These are phyloP conservation scores for Orientallactaga bullata DNA, from an alignment of 2,113 vertebrate genomes.

Conservation along the genomic window DNA sequence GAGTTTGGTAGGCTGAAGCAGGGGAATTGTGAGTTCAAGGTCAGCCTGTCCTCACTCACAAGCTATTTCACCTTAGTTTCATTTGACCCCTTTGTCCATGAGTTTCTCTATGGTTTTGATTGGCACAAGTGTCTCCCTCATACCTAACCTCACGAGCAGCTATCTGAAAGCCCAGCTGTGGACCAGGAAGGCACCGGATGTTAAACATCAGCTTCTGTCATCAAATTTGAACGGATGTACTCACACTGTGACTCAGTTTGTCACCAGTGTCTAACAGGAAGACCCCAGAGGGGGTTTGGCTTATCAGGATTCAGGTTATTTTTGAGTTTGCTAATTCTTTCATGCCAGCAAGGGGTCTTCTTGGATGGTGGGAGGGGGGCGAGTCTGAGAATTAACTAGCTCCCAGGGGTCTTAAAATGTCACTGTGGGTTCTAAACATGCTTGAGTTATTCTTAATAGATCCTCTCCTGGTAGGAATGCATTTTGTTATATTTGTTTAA, in stretches of 20 bases:
- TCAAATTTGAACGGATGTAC: neutral
- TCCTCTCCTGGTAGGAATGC: neutral
- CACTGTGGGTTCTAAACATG: neutral
- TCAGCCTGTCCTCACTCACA: neutral
- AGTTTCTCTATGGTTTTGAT: neutral
- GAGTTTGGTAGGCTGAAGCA: too few species aligned
- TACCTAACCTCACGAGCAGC: neutral
- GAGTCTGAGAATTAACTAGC: neutral
- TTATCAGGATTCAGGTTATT: conserved; percentile 17
- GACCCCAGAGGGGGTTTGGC: neutral
- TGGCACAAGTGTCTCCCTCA: neutral
- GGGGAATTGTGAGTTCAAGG: too few species aligned
- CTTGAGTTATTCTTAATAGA: conserved; percentile 26
- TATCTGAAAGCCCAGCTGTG: neutral
- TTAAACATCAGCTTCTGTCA: neutral
- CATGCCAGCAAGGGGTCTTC: neutral
- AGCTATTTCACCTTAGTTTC: conserved; percentile 6
- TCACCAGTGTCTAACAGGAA: neutral
- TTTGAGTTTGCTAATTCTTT: neutral
- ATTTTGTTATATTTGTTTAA: conserved; percentile 64
- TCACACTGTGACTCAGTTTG: neutral
- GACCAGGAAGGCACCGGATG: neutral
- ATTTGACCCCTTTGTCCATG: neutral
- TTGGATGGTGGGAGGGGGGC: neutral
- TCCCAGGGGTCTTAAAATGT: conserved; percentile 49